Evolutionary conservation across 2,888 invertebrate species (phyloP), one percentile per base, ranked within the genome.

Genomic region (Sericinus montela): DNA sequence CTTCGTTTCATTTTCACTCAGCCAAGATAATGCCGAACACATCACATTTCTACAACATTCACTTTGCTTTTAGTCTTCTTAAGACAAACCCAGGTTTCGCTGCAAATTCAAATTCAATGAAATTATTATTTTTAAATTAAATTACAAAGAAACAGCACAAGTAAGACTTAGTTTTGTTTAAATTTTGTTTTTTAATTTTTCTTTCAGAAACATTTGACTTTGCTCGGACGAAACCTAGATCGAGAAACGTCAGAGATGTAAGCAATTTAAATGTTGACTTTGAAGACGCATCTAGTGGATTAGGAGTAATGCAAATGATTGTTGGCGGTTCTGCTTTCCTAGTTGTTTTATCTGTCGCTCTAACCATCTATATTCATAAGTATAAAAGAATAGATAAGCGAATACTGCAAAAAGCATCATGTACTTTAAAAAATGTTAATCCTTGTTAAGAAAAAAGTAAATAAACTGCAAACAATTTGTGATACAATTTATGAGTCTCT

Each of bases 121-220:
- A n/a, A n/a, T n/a, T n/a, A n/a, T n/a, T n/a, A n/a, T n/a, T n/a
- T n/a, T n/a, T n/a, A n/a, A n/a, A n/a, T n/a, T n/a, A n/a, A n/a
- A n/a, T n/a, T n/a, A n/a, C n/a, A n/a, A n/a, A n/a, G n/a, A n/a
- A n/a, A n/a, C n/a, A n/a, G n/a, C n/a, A n/a, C n/a, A n/a, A n/a
- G n/a, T n/a, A n/a, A n/a, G n/a, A n/a, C n/a, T n/a, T n/a, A n/a
- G n/a, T n/a, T n/a, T n/a, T n/a, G n/a, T n/a, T n/a, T n/a, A n/a
- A n/a, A n/a, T n/a, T n/a, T 25, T 25, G 25, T 7, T 4, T 4
- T 25, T 8, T 25, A 4, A 4, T 8, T 25, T 25, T 25, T 25
- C 7, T 82, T 77, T 38, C 78, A 89, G 90, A 81, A 64, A 71
- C 72, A 45, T 80, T 85, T 51, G 83, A 86, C 49, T 85, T 74